Conservation (phyloP, 1,140 invertebrate genomes). For the Tenebrio molitor region DNA sequence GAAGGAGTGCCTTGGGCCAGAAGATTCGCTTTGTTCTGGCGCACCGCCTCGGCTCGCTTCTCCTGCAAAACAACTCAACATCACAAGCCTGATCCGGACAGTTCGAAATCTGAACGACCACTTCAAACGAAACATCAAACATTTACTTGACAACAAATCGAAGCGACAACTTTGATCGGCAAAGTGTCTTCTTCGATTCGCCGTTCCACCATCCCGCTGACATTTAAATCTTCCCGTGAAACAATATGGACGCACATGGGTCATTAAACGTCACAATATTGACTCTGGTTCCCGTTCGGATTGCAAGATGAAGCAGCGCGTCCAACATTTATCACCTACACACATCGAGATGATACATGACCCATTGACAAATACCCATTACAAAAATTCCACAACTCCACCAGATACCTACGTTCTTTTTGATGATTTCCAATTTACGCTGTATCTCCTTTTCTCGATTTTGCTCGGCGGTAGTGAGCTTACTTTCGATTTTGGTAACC, state of each 20-base stretch:
- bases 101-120: background rate
- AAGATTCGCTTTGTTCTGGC: slow-evolving; percentile 84
- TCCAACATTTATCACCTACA: slow-evolving; percentile 31
- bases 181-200: too few relatives aligned
- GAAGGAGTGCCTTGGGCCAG: slow-evolving; percentile 70
- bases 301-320: too few relatives aligned
- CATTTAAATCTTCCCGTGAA: too few relatives aligned
- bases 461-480: slow-evolving; percentile 79
- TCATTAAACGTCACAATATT: background rate
- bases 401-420: slow-evolving; percentile 77
- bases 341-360: background rate
- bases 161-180: background rate
- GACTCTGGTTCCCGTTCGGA: too few relatives aligned
- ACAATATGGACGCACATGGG: background rate
- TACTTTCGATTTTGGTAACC: slow-evolving; percentile 79
- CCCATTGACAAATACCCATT: background rate
- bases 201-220: too few relatives aligned
- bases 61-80: slow-evolving; percentile 74
- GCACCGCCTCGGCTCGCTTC: slow-evolving; percentile 85
- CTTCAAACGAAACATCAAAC: background rate
- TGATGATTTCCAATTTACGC: slow-evolving; percentile 83
- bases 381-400: too few relatives aligned
- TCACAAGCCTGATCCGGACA: background rate
- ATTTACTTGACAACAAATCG: background rate
- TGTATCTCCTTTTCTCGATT: slow-evolving; percentile 85